These are phyloP conservation scores for Sardinella longiceps DNA, from an alignment of 2,797 vertebrate genomes.

Conservation along the genomic window DNA sequence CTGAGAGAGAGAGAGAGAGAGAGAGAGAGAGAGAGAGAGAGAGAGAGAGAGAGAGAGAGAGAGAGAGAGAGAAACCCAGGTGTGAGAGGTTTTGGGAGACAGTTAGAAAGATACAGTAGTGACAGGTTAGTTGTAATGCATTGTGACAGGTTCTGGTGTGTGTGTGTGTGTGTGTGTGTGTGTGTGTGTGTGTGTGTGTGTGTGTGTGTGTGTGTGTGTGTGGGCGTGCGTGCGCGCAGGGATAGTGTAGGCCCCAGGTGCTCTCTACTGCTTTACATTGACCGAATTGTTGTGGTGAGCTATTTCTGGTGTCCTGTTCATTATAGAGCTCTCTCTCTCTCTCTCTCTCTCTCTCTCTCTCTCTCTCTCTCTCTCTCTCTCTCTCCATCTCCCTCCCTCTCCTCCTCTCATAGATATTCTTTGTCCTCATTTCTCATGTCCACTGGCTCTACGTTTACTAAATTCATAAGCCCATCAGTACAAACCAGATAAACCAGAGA, in stretches of 20 bases:
- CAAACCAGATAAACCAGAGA: not conserved
- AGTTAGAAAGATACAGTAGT: not conserved
- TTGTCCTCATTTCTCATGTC: not conserved
- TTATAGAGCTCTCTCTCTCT: not conserved
- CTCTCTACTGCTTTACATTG: not conserved
- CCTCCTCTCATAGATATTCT: not conserved
- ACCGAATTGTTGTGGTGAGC: not conserved
- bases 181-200: slow-evolving; percentile 1
- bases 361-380: not conserved
- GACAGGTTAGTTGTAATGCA: not conserved
- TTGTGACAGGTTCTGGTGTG: not conserved
- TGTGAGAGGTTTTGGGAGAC: not conserved
- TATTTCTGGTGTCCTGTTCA: not conserved
- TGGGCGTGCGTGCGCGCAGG: not conserved
- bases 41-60: not conserved
- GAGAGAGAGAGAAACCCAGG: not conserved
- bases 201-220: not conserved
- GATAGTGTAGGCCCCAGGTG: not conserved
- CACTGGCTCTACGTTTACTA: not conserved
- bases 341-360: not conserved
- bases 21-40: not conserved
- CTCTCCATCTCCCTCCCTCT: not conserved
- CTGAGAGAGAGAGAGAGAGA: not conserved
- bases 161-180: not conserved
- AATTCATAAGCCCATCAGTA: not conserved